Conservation (phyloP, 2,113 vertebrate species). For the zebrafish (Danio rerio) region GRCz12tu NC_133187.1:2421001-2421500, state of each 20-base stretch:
- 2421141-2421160: neutral
- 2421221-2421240: neutral
- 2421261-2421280: neutral
- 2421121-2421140: too few species aligned
- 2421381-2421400: constrained; percentile 19
- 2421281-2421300: constrained; percentile 30
- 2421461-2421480: constrained; percentile 69
- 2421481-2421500: constrained; percentile 65
- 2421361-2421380: constrained; percentile 38
- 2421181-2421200: neutral
- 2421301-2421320: constrained; percentile 17
- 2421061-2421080: too few species aligned
- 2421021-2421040: too few species aligned
- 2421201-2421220: neutral
- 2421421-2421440: constrained; percentile 65
- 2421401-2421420: constrained; percentile 62
- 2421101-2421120: too few species aligned
- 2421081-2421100: too few species aligned
- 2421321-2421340: constrained; percentile 37
- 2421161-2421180: neutral
- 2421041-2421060: too few species aligned
- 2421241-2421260: constrained; percentile 39
- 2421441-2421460: constrained; percentile 68
- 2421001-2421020: too few species aligned
- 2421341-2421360: constrained; percentile 47